Evolutionary conservation across 1,140 invertebrate species (phyloP).

Genomic region (Ptiloglossa arizonensis): DNA sequence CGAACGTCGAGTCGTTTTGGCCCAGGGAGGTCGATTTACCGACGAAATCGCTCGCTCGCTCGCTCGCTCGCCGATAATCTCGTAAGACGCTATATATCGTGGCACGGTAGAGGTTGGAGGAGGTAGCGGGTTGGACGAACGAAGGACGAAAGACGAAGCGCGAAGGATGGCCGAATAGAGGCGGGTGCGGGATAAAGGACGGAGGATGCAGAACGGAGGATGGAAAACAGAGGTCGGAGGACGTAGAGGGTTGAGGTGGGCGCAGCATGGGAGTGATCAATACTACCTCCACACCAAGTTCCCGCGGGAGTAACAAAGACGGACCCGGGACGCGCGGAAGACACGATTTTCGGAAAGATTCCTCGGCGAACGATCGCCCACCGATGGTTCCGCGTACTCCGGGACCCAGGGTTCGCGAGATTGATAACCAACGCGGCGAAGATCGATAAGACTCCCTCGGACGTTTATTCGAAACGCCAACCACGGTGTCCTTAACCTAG

Average conservation of each 20-base stretch:
- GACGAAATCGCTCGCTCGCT: background rate
- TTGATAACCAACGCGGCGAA: background rate
- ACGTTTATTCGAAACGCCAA: too few relatives aligned
- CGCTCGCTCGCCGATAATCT: background rate
- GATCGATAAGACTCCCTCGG: too few relatives aligned
- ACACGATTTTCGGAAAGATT: conserved; percentile 40
- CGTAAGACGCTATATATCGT: conserved; percentile 1
- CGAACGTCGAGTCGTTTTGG: background rate
- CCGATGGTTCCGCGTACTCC: too few relatives aligned
- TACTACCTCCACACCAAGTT: conserved; percentile 76
- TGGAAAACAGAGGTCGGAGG: conserved; percentile 70
- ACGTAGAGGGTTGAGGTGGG: conserved; percentile 69
- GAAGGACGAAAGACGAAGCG: conserved; percentile 36
- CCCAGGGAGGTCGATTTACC: background rate
- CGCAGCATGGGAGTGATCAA: conserved; percentile 78
- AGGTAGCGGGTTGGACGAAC: background rate
- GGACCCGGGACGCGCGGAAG: conserved; percentile 60
- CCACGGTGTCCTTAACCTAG: too few relatives aligned
- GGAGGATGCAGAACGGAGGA: conserved; percentile 70
- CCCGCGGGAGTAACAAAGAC: conserved; percentile 74
- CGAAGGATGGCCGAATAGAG: conserved; percentile 54
- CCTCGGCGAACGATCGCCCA: background rate
- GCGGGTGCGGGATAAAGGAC: conserved; percentile 53
- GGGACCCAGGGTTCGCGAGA: background rate
- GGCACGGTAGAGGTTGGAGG: background rate